phyloP scores from a whole-genome alignment of 2,888 invertebrate species.

The Malthinus flaveolus region DNA sequence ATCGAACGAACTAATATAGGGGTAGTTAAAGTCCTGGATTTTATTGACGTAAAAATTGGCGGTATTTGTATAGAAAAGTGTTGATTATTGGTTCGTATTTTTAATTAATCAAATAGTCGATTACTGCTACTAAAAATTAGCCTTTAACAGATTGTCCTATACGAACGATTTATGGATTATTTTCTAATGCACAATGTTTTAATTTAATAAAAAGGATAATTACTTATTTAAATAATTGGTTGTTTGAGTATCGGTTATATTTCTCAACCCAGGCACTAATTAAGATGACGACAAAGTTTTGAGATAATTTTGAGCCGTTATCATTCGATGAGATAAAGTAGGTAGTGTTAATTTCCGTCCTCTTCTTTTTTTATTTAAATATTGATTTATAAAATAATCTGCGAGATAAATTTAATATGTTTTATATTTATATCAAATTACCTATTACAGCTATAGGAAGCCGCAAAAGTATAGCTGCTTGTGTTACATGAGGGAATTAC shows the following conservation, averaged over 20 bases:
- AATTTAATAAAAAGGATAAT: neutral
- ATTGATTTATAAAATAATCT: neutral
- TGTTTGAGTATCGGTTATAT: neutral
- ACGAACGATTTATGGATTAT: neutral
- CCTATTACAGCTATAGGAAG: slow-evolving; percentile 22
- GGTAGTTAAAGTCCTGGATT: too few relatives aligned
- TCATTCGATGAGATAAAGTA: neutral
- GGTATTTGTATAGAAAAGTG: too few relatives aligned
- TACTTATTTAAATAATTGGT: neutral
- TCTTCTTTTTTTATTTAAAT: neutral
- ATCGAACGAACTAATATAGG: too few relatives aligned
- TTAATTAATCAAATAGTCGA: too few relatives aligned
- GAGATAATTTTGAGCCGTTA: neutral
- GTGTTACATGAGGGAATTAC: slow-evolving; percentile 18
- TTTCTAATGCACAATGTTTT: neutral
- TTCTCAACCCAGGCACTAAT: neutral
- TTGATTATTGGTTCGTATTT: too few relatives aligned
- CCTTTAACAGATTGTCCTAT: too few relatives aligned
- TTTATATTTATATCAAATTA: slow-evolving; percentile 13
- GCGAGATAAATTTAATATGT: neutral
- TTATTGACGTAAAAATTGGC: too few relatives aligned
- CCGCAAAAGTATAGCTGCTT: slow-evolving; percentile 21
- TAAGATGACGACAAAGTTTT: neutral
- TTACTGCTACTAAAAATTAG: too few relatives aligned
- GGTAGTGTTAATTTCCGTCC: neutral